Conservation (phyloP, 2,113 vertebrate species). For the Oncorhynchus mykiss region DNA sequence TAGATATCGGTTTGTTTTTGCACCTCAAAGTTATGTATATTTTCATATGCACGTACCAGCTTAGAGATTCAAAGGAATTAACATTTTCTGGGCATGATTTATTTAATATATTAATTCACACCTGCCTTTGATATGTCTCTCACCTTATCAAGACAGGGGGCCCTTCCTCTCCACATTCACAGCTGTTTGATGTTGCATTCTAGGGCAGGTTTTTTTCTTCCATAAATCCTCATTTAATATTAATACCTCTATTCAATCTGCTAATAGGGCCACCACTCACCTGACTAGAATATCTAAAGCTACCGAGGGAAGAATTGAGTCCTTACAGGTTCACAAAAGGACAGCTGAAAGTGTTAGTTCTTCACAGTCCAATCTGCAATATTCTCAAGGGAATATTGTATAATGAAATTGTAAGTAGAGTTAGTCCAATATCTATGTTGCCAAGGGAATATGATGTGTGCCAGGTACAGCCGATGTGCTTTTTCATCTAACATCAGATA, state of each 20-base stretch:
- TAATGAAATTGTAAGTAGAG: background rate
- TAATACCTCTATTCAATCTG: slow-evolving; percentile 41
- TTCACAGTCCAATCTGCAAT: background rate
- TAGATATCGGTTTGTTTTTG: slow-evolving; percentile 10
- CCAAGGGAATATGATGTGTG: background rate
- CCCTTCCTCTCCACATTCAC: slow-evolving; percentile 1
- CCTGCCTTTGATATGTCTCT: slow-evolving; percentile 47
- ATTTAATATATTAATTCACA: slow-evolving; percentile 46
- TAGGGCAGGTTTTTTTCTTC: slow-evolving; percentile 27
- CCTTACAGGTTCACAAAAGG: background rate
- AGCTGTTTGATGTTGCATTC: slow-evolving; percentile 55
- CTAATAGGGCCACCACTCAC: slow-evolving; percentile 25
- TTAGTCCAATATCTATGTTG: no score
- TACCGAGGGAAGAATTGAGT: background rate
- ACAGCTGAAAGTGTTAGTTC: background rate
- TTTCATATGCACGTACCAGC: slow-evolving; percentile 1
- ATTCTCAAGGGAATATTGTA: background rate
- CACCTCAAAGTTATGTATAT: background rate
- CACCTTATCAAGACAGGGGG: slow-evolving; percentile 15
- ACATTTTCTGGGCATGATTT: slow-evolving; percentile 37
- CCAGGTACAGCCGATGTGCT: background rate
- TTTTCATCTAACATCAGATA: background rate
- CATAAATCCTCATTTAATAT: slow-evolving; percentile 48
- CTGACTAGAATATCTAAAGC: slow-evolving; percentile 30
- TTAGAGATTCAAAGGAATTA: slow-evolving; percentile 30